Evolutionary conservation across 2,888 invertebrate species (phyloP).

Genomic region (Eupithecia abbreviata): DNA sequence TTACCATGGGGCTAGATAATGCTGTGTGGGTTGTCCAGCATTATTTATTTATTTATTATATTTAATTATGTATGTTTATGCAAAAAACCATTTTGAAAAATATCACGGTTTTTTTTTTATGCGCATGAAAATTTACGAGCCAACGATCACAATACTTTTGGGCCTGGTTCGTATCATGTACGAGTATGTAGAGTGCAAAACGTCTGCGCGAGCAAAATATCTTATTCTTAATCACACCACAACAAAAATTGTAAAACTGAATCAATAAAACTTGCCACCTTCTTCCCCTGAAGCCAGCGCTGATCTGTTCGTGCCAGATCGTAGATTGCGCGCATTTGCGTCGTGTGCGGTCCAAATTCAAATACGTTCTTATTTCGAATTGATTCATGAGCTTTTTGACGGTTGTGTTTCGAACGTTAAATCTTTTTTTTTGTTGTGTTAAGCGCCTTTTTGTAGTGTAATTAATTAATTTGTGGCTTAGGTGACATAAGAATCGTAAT

Average conservation of each 20-base stretch:
- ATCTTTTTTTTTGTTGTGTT: conserved; percentile 13
- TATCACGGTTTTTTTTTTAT: no score
- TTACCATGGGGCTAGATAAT: no score
- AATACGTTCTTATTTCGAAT: conserved; percentile 63
- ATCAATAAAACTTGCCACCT: conserved; percentile 19
- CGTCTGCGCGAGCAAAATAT: neutral
- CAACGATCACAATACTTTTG: neutral
- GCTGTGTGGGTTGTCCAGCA: no score
- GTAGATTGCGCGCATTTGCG: conserved; percentile 61
- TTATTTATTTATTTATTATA: no score
- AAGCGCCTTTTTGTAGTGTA: neutral
- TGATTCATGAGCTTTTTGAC: conserved; percentile 44
- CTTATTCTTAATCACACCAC: neutral
- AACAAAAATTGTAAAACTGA: neutral
- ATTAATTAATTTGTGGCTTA: conserved; percentile 4
- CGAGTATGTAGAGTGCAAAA: neutral
- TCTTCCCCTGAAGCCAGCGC: conserved; percentile 18
- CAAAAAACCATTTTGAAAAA: no score
- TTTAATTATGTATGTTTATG: no score
- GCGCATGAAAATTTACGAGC: neutral
- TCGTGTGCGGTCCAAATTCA: conserved; percentile 72
- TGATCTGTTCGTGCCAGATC: conserved; percentile 56
- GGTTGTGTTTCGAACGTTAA: conserved; percentile 12
- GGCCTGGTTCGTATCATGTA: neutral
- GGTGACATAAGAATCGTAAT: neutral